Evolutionary conservation across 2,888 invertebrate species (phyloP), one percentile per base, ranked within the genome.

Genomic region (Chironomus tentans): DNA sequence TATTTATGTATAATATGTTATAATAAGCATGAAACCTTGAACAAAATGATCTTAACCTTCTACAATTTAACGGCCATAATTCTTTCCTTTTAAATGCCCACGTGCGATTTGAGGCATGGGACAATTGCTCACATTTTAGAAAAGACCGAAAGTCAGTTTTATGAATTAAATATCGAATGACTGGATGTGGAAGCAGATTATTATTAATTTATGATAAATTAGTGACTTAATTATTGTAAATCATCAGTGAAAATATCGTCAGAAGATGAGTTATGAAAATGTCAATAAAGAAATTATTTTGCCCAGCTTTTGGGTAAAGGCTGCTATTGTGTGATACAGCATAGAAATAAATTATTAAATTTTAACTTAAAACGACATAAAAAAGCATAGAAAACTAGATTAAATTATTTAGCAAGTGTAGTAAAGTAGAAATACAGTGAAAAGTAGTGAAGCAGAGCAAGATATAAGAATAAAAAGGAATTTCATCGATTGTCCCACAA

Each of bases 231-330:
- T 38, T 2, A 4, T 2, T 2, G 2, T 10, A 38, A 38, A 38
- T 65, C 21, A 24, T 65, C 21, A n/a, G 15, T 56, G 7, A 22
- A 21, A 65, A 38, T 10, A 38, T 38, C 10, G 38, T 38, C 10
- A 7, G 10, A 10, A 38, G 21, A 10, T 22, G 22, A 65, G 12
- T 13, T 65, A 21, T 18, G 12, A 65, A 65, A 65, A 65, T 65
- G 65, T 65, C 65, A 65, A 65, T 65, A 65, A 65, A 65, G 65
- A 65, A 18, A 10, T 56, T n/a, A 15, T 65, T 65, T 24, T 65
- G 7, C 65, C 65, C 65, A 24, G 13, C 10, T 56, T 56, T 56
- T n/a, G 21, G n/a, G 56, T 6, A 56, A 56, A 4, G 6, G 2
- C 3, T 15, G 2, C 18, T 56, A 56, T 56, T 56, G 7, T 50